Evolutionary conservation across 2,888 invertebrate species (phyloP).

Genomic region (Leptopilina syphax): DNA sequence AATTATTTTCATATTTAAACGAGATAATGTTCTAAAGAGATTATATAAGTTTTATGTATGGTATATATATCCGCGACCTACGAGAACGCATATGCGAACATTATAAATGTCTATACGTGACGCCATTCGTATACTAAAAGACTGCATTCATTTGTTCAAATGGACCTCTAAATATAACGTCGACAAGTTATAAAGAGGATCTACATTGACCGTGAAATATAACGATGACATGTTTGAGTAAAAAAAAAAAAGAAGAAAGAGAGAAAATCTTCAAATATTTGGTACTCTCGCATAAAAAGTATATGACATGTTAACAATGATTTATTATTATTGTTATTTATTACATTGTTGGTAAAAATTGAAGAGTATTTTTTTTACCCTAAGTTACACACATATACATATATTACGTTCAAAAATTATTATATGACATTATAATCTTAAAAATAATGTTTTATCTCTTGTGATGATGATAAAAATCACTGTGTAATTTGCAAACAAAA

Average conservation of each 20-base stretch:
- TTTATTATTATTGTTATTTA: not conserved
- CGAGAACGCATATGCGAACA: slow-evolving; percentile 21
- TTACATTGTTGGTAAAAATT: not conserved
- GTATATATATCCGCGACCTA: slow-evolving; percentile 12
- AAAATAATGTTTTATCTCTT: not conserved
- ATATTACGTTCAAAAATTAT: not conserved
- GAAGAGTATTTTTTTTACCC: slow-evolving; percentile 1
- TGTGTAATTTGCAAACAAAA: no score
- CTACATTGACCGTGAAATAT: slow-evolving; percentile 34
- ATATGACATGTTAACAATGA: no score
- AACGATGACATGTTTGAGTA: slow-evolving; percentile 24
- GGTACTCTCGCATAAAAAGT: no score
- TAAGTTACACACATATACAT: not conserved
- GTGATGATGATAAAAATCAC: not conserved
- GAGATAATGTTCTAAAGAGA: slow-evolving; percentile 9
- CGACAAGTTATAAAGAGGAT: not conserved
- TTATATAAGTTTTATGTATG: slow-evolving; percentile 16
- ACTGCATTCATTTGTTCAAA: slow-evolving; percentile 20
- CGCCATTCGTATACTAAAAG: slow-evolving; percentile 7
- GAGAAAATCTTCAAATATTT: no score
- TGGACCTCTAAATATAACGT: slow-evolving; percentile 25
- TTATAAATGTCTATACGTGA: slow-evolving; percentile 11
- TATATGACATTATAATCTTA: not conserved
- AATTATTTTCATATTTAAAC: not conserved
- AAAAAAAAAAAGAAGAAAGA: not conserved